Evolutionary conservation across 53 echinoderm and acorn worm genomes (phyloP).

Genomic region (Henricia sp.): DNA sequence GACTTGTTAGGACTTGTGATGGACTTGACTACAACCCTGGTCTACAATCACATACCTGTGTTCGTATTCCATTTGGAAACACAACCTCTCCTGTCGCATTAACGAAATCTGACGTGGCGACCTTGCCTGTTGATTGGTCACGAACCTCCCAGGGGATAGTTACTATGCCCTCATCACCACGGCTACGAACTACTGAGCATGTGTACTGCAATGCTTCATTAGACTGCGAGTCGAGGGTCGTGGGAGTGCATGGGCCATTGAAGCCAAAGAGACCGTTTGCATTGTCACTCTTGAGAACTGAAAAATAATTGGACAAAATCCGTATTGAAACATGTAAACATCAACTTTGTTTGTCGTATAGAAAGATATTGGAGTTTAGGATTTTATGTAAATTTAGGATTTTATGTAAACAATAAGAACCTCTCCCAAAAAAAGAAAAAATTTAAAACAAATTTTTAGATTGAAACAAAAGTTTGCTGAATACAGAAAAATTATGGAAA

Average conservation of each 20-base stretch:
- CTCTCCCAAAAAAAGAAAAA: too few species aligned
- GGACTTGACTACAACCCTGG: too few species aligned
- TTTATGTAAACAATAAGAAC: too few species aligned
- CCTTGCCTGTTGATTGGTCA: conserved; percentile 45
- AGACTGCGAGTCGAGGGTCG: conserved; percentile 15
- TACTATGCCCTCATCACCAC: conserved; percentile 92
- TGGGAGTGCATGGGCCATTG: conserved; percentile 68
- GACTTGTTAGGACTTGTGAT: too few species aligned
- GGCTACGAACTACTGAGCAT: conserved; percentile 80
- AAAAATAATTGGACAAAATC: background rate
- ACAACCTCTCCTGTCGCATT: conserved; percentile 83
- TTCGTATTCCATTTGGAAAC: conserved; percentile 86
- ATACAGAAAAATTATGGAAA: too few species aligned
- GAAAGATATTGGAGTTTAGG: too few species aligned
- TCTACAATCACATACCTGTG: conserved; percentile 67
- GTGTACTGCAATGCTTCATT: conserved; percentile 81
- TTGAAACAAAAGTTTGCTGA: too few species aligned
- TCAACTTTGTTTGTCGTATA: too few species aligned
- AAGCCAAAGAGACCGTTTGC: conserved; percentile 97
- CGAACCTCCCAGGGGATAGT: conserved; percentile 92
- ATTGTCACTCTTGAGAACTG: conserved; percentile 98
- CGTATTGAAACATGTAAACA: too few species aligned
- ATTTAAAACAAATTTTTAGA: too few species aligned
- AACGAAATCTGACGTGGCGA: conserved; percentile 81
- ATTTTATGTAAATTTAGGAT: too few species aligned